A percentile compares a stretch with the other conserved stretches of the same genome.
Evolutionary conservation across 1,140 invertebrate genomes (phyloP).

Genomic region (Drosophila hydei): DNA sequence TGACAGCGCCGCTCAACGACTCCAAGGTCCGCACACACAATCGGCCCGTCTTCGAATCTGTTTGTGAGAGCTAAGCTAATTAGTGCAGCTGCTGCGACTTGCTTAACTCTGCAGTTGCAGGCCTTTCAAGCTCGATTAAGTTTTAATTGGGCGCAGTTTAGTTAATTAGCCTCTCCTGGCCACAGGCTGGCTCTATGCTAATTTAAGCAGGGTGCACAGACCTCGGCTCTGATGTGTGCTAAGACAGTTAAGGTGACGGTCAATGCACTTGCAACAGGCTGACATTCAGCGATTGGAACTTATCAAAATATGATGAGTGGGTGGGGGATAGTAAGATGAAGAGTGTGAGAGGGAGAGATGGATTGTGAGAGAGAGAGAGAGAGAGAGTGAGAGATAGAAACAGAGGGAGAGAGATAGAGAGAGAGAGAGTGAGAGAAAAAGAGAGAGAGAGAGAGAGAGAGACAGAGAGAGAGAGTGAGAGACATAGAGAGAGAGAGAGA

Average conservation of each 20-base stretch:
- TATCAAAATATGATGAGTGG: too few species aligned
- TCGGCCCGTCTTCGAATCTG: slow-evolving; percentile 1
- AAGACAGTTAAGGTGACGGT: slow-evolving; percentile 28
- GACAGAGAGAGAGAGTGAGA: too few species aligned
- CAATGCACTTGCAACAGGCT: slow-evolving; percentile 20
- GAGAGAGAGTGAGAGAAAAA: neutral
- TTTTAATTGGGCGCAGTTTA: slow-evolving; percentile 73
- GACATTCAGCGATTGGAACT: neutral
- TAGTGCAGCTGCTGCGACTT: slow-evolving; percentile 50
- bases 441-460: too few species aligned
- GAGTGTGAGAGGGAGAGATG: neutral
- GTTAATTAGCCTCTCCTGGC: slow-evolving; percentile 54
- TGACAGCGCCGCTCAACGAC: slow-evolving; percentile 31
- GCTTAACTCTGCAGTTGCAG: neutral
- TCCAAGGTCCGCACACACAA: neutral
- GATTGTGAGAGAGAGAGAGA: neutral
- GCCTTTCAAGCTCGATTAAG: slow-evolving; percentile 75
- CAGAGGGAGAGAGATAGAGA: neutral
- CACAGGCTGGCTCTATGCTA: slow-evolving; percentile 51
- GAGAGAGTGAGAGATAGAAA: neutral
- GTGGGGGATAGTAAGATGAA: too few species aligned
- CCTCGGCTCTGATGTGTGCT: slow-evolving; percentile 30
- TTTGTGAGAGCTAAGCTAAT: slow-evolving; percentile 73
- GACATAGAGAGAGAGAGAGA: neutral
- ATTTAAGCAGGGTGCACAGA: slow-evolving; percentile 32